Base-by-base conservation (phyloP, 1,140 invertebrate species). In the Tetragnatha versicolor region DNA sequence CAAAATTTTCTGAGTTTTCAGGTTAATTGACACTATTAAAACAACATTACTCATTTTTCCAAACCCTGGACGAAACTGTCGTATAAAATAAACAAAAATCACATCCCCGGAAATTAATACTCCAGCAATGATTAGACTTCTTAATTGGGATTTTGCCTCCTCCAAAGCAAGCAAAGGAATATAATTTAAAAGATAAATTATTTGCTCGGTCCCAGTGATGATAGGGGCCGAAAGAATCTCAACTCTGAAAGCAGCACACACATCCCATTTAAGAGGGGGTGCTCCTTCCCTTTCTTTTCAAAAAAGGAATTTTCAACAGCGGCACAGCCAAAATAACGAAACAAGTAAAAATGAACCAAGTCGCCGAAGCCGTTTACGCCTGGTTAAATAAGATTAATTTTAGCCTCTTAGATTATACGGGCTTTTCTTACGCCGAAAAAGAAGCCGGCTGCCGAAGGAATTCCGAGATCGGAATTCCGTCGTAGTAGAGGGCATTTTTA, bases 361-460 rank as follows among this genome's bases (percentile, higher is more conserved):
- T 42, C 17, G 31, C 65, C 17, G 45, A 68, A 35, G 31, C 20
- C 55, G 68, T 53, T 70, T 70, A 70, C 49, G 68, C 68, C 47
- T 53, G 39, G 68, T 70, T 70, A 70, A 70, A 51, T 53, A 31
- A 70, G 68, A 70, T 70, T 53, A 70, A 53, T 70, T 70, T 53
- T 55, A 70, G 35, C 20, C 47, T 37, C 22, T 37, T 27, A 42
- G 61, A 65, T 42, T 42, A n/a, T n/a, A n/a, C n/a, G n/a, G n/a
- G n/a, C n/a, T n/a, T n/a, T n/a, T n/a, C n/a, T n/a, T n/a, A n/a
- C n/a, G n/a, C n/a, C n/a, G n/a, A n/a, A n/a, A n/a, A n/a, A n/a
- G n/a, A n/a, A n/a, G n/a, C n/a, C n/a, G n/a, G n/a, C n/a, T n/a
- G n/a, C n/a, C n/a, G n/a, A n/a, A n/a, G n/a, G n/a, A n/a, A n/a